Percentiles rank a stretch among this genome's conserved stretches.
Conservation (phyloP, 1,140 invertebrate genomes). For the Rhopalosiphum maidis region DNA sequence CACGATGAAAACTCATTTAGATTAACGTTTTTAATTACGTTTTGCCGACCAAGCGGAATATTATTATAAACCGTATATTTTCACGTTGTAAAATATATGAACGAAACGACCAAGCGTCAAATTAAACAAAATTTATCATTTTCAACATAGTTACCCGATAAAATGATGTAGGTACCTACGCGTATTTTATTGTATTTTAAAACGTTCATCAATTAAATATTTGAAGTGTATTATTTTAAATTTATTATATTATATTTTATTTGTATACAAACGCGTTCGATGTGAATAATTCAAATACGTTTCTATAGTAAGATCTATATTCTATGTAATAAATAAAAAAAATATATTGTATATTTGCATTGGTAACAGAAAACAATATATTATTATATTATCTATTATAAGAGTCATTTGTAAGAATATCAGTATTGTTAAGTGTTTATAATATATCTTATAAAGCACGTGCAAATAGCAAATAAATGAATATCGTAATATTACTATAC, state of each 20-base stretch:
- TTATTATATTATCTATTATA: no score
- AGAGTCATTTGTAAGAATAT: neutral
- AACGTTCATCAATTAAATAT: neutral
- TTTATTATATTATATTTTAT: neutral
- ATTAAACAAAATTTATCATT: neutral
- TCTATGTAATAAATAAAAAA: no score
- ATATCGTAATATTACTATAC: no score
- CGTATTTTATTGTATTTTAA: neutral
- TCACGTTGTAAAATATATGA: neutral
- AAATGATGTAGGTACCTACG: neutral
- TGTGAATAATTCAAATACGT: neutral
- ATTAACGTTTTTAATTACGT: neutral
- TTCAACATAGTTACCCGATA: neutral
- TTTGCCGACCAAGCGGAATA: no score
- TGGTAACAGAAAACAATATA: no score
- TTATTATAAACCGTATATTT: no score
- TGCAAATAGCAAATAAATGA: no score
- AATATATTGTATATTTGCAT: no score
- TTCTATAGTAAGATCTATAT: neutral
- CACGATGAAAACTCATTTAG: neutral
- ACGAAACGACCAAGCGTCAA: neutral
- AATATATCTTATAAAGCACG: neutral
- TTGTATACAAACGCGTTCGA: neutral
- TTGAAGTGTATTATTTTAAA: neutral
- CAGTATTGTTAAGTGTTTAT: neutral